Base-by-base conservation (phyloP, 2,888 invertebrate species). In the Hymenopus coronatus region DNA sequence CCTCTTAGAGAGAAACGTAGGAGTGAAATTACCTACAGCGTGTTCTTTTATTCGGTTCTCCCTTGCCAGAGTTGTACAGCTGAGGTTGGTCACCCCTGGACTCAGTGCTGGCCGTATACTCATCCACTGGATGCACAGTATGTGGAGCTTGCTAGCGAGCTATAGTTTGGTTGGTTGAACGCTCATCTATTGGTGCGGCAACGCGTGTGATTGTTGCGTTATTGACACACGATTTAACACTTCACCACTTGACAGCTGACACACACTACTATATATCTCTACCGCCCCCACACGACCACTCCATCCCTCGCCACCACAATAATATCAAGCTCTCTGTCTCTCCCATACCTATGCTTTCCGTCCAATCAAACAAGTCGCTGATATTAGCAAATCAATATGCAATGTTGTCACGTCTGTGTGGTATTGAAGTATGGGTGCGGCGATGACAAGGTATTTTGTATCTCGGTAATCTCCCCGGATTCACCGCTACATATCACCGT, bases 151-250 rank as follows among this genome's bases (percentile, higher is more conserved):
- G 54, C 54, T 70, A 70, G 54, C 20, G 82, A 87, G 28, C 33
- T 33, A 82, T 87, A 87, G 87, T 87, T 70, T 88, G 88, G 88
- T 85, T 88, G 84, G 84, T 30, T 81, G 84, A 40, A 83, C 30
- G 84, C 84, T 70, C 54, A 84, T 84, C 88, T 89, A 90, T 85
- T 88, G 88, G 88, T 88, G 90, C 90, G 88, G 88, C 85, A 87
- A 88, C 87, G 88, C 89, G 89, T 90, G 90, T 90, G 89, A 90
- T 90, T 89, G 89, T 88, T 83, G 85, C 70, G 88, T 90, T 90
- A 90, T 90, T 89, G 90, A 90, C 90, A 89, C 86, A 87, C 90
- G 90, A 90, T 90, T 90, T 89, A 90, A 90, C 90, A 89, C 89
- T 89, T 88, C 84, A 88, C 85, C 89, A 89, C 89, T 88, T 88